Conservation (phyloP, 2,888 invertebrate genomes). For the Rhopalosiphum nymphaeae region DNA sequence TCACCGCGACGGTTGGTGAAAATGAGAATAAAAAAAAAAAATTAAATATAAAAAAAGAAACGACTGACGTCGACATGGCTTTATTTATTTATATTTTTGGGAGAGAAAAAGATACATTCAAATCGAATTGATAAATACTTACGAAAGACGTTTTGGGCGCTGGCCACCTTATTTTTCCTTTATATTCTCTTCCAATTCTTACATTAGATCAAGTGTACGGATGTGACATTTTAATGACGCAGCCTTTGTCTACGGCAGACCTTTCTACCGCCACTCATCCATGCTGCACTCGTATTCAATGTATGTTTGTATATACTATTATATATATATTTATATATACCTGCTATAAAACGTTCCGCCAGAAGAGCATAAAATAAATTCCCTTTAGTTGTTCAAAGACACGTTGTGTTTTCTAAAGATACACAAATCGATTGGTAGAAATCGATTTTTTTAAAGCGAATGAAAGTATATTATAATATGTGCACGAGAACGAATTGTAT, state of each 20-base stretch:
- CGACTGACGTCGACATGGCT: not conserved
- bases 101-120: conserved; percentile 17
- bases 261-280: not conserved
- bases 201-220: conserved; percentile 23
- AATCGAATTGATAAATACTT: conserved; percentile 11
- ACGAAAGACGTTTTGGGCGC: not conserved
- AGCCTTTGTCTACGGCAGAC: conserved; percentile 33
- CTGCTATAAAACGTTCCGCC: not conserved
- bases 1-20: conserved; percentile 10
- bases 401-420: conserved; percentile 26
- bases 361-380: conserved; percentile 43
- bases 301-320: not conserved
- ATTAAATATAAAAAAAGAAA: not conserved
- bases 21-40: not conserved
- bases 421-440: conserved; percentile 29
- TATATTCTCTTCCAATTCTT: not conserved
- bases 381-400: conserved; percentile 33
- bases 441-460: conserved; percentile 26
- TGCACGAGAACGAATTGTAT: not conserved
- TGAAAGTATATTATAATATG: conserved; percentile 7
- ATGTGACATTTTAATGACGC: conserved; percentile 45
- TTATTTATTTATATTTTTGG: not conserved
- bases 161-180: not conserved
- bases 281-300: not conserved
- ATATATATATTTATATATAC: not conserved